phyloP scores from a whole-genome alignment of 2,113 vertebrate species.

The Tupaia chinensis region DNA sequence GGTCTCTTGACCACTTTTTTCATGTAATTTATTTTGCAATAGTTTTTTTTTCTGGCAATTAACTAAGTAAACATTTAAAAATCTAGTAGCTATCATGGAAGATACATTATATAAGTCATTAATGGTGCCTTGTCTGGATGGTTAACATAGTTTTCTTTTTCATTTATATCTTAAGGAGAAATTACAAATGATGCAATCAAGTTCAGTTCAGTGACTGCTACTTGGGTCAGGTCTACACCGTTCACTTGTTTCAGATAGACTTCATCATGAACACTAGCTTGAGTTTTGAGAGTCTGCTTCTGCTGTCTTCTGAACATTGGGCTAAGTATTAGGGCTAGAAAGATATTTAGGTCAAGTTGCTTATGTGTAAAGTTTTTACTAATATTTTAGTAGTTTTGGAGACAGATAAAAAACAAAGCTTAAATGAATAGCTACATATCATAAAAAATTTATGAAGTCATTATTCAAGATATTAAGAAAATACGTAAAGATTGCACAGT shows the following conservation, averaged over 20 bases:
- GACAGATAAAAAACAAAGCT: background rate
- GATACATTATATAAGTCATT: background rate
- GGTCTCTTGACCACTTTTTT: background rate
- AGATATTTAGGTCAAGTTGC: background rate
- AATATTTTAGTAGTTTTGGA: background rate
- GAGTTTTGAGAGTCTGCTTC: background rate
- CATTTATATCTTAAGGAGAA: conserved; percentile 2
- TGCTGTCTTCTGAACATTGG: background rate
- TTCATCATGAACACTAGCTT: background rate
- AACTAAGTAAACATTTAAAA: background rate
- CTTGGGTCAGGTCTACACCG: background rate
- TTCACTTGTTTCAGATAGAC: background rate
- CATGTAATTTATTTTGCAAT: conserved; percentile 4
- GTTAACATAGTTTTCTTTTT: background rate
- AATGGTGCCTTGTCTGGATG: background rate
- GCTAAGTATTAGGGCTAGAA: background rate
- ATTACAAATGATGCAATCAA: background rate
- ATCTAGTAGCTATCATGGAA: background rate
- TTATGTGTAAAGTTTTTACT: background rate
- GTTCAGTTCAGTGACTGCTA: background rate
- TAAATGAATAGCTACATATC: background rate
- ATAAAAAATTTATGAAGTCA: background rate
- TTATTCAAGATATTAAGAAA: background rate
- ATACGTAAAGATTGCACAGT: background rate
- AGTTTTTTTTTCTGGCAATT: background rate